Evolutionary conservation across 1,140 invertebrate species (phyloP).

Genomic region (Musca vetustissima): DNA sequence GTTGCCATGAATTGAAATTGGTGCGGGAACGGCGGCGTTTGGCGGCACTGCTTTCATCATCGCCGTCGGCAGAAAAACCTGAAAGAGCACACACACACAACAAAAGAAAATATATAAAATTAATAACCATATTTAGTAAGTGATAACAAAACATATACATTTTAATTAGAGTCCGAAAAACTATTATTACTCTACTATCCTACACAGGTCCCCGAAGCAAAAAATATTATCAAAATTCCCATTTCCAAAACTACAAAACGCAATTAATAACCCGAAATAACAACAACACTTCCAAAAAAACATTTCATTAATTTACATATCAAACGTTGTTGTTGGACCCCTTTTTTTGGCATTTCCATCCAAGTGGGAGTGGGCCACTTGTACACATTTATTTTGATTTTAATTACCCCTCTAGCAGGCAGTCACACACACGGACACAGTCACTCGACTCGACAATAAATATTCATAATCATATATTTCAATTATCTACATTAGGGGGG

Average conservation of each 20-base stretch:
- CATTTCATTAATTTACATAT: too few relatives aligned
- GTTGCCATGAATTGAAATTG: slow-evolving; percentile 98
- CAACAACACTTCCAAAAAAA: neutral
- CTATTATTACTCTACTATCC: too few relatives aligned
- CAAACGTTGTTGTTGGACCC: too few relatives aligned
- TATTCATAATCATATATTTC: slow-evolving; percentile 49
- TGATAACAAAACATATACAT: too few relatives aligned
- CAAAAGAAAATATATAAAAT: slow-evolving; percentile 8
- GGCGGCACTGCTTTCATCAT: slow-evolving; percentile 54
- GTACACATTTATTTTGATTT: slow-evolving; percentile 6
- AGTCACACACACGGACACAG: slow-evolving; percentile 18
- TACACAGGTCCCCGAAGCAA: too few relatives aligned
- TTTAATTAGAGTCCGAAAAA: too few relatives aligned
- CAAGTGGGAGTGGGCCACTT: neutral
- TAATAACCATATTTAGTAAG: neutral
- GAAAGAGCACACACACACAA: slow-evolving; percentile 23
- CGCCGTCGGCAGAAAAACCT: slow-evolving; percentile 55
- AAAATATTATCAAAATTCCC: too few relatives aligned
- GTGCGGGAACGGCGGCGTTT: slow-evolving; percentile 90
- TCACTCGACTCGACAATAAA: slow-evolving; percentile 14
- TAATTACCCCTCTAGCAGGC: neutral
- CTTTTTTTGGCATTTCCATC: neutral
- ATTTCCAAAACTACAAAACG: too few relatives aligned
- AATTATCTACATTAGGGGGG: slow-evolving; percentile 36
- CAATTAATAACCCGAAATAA: too few relatives aligned